Percentiles rank a stretch among this genome's conserved stretches.
These are phyloP conservation scores for Heliothis virescens DNA, from an alignment of 1,140 invertebrate species.

Conservation along the genomic window DNA sequence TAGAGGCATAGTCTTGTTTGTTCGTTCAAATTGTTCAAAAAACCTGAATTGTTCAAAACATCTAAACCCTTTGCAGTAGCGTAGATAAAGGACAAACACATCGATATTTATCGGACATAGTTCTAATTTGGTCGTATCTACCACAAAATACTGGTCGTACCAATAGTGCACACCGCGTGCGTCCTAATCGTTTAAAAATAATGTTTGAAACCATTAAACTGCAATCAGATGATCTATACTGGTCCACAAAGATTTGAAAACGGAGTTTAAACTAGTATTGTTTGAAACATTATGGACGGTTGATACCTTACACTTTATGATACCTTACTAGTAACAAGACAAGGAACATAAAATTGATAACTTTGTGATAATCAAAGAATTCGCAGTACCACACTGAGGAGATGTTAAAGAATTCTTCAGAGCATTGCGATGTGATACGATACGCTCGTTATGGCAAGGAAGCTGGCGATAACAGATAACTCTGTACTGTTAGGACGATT, in stretches of 20 bases:
- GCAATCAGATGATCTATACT: not conserved
- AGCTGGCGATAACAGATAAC: slow-evolving; percentile 29
- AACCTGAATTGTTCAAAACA: not conserved
- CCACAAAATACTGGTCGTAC: too few species aligned
- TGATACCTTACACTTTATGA: not conserved
- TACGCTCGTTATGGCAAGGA: slow-evolving; percentile 46
- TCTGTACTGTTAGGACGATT: slow-evolving; percentile 41
- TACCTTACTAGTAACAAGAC: not conserved
- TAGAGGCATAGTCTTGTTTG: not conserved
- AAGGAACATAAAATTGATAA: slow-evolving; percentile 1
- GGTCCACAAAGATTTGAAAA: not conserved
- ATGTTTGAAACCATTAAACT: too few species aligned
- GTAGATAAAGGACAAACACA: not conserved
- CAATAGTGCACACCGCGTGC: too few species aligned
- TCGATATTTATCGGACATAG: slow-evolving; percentile 13
- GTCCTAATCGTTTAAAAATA: too few species aligned
- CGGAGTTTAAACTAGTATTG: not conserved
- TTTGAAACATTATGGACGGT: too few species aligned
- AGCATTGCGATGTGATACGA: slow-evolving; percentile 33
- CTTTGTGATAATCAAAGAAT: slow-evolving; percentile 1
- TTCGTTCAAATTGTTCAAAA: not conserved
- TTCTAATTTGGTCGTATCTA: not conserved
- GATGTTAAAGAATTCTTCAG: slow-evolving; percentile 31
- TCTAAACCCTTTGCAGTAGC: not conserved
- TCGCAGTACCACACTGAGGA: not conserved